A percentile compares a stretch with the other conserved stretches of the same genome.
These are phyloP conservation scores for Acipenser ruthenus DNA, from an alignment of 2,797 vertebrate species.

Conservation along the genomic window DNA sequence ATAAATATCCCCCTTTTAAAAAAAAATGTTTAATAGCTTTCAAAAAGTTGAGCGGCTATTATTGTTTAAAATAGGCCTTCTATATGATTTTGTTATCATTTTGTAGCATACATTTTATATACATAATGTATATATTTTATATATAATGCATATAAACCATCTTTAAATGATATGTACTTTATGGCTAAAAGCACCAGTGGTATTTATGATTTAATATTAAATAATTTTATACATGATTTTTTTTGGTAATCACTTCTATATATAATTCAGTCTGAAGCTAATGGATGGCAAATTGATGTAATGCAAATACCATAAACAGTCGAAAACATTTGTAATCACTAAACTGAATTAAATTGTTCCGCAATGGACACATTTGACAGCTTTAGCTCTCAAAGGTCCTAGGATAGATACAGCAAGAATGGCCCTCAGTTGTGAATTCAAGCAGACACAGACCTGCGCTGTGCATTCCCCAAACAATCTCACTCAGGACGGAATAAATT, in stretches of 20 bases:
- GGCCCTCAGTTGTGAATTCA: slow-evolving; percentile 16
- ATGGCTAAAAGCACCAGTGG: too few relatives aligned
- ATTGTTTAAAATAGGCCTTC: too few relatives aligned
- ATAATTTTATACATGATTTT: too few relatives aligned
- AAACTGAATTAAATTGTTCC: neutral
- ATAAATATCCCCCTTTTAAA: neutral
- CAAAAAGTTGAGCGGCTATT: too few relatives aligned
- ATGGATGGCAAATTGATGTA: slow-evolving; percentile 8
- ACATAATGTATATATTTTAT: too few relatives aligned
- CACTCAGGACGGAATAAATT: slow-evolving; percentile 29
- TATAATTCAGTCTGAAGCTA: neutral
- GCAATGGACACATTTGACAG: slow-evolving; percentile 4
- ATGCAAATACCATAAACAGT: slow-evolving; percentile 12
- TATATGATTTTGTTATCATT: too few relatives aligned
- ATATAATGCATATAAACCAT: too few relatives aligned
- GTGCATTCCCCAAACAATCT: slow-evolving; percentile 19
- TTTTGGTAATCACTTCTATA: neutral
- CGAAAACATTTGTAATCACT: slow-evolving; percentile 4
- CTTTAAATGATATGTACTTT: too few relatives aligned
- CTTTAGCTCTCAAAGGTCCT: slow-evolving; percentile 2
- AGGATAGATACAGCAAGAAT: too few relatives aligned
- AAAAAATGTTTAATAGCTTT: neutral
- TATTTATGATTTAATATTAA: too few relatives aligned
- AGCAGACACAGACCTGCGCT: slow-evolving; percentile 20
- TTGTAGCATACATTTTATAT: too few relatives aligned